Percentiles rank a stretch among this genome's conserved stretches.
phyloP scores from a whole-genome alignment of 2,797 vertebrate genomes.

The Pempheris klunzingeri region DNA sequence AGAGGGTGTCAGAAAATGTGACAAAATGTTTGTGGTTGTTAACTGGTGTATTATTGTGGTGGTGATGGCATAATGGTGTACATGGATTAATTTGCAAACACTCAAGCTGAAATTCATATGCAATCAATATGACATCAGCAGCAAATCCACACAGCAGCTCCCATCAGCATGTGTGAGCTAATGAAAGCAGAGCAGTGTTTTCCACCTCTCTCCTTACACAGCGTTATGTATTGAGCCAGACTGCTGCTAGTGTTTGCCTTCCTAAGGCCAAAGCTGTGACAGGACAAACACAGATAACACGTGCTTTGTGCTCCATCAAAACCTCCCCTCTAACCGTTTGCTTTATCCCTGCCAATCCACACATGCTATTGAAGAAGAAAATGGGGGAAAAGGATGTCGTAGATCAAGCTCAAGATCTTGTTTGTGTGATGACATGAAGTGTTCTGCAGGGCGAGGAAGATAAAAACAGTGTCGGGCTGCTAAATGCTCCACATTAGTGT shows the following conservation, averaged over 20 bases:
- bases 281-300: constrained; percentile 74
- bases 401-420: constrained; percentile 54
- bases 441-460: constrained; percentile 54
- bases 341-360: constrained; percentile 63
- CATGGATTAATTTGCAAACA: constrained; percentile 22
- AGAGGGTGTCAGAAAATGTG: neutral
- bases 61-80: constrained; percentile 2
- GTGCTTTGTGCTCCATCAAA: constrained; percentile 68
- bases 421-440: constrained; percentile 53
- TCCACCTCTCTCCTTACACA: constrained; percentile 28
- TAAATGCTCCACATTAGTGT: constrained; percentile 48
- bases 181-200: constrained; percentile 28
- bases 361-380: constrained; percentile 35
- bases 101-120: constrained; percentile 4
- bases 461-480: constrained; percentile 56
- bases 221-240: constrained; percentile 41
- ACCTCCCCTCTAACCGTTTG: constrained; percentile 56
- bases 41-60: neutral
- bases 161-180: constrained; percentile 32
- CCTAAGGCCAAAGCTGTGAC: constrained; percentile 63
- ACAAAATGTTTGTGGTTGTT: constrained; percentile 13
- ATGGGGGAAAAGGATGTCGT: neutral
- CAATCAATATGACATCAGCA: constrained; percentile 12
- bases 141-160: constrained; percentile 5
- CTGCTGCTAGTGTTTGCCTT: constrained; percentile 57